Conservation (phyloP, 1,140 invertebrate genomes). For the Drosophila pallidifrons region DNA sequence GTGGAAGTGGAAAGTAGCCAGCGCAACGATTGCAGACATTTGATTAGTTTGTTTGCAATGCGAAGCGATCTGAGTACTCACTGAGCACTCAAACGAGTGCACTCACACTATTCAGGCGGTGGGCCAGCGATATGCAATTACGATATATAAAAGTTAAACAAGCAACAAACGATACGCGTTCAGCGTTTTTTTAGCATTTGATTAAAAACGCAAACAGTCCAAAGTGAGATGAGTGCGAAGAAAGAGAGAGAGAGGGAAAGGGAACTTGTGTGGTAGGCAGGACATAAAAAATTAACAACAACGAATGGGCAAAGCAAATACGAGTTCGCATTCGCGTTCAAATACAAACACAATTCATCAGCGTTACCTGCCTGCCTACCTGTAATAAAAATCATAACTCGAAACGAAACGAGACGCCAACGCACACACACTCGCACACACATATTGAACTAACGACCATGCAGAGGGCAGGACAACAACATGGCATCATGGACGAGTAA, state of each 20-base stretch:
- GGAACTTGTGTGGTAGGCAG: background rate
- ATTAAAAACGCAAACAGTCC: constrained; percentile 81
- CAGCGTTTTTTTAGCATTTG: constrained; percentile 62
- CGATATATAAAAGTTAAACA: constrained; percentile 82
- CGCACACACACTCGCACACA: too few species aligned
- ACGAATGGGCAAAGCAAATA: constrained; percentile 63
- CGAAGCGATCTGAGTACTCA: constrained; percentile 4
- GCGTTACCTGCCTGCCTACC: constrained; percentile 49
- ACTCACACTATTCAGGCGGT: background rate
- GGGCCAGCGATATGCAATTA: constrained; percentile 71
- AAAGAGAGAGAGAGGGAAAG: background rate
- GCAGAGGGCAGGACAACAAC: background rate
- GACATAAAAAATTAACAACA: constrained; percentile 78
- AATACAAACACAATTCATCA: constrained; percentile 71
- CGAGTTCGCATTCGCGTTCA: constrained; percentile 34
- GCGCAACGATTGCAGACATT: constrained; percentile 70
- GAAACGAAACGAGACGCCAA: constrained; percentile 37
- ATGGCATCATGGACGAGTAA: background rate
- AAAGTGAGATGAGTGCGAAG: background rate
- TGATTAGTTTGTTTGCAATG: constrained; percentile 73
- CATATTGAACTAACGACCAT: constrained; percentile 76
- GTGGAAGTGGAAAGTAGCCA: constrained; percentile 59
- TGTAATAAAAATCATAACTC: constrained; percentile 83
- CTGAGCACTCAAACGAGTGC: constrained; percentile 3
- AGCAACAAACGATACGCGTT: constrained; percentile 58